These are phyloP conservation scores for Callopanchax toddi DNA, from an alignment of 2,113 vertebrate genomes.

Conservation along the genomic window DNA sequence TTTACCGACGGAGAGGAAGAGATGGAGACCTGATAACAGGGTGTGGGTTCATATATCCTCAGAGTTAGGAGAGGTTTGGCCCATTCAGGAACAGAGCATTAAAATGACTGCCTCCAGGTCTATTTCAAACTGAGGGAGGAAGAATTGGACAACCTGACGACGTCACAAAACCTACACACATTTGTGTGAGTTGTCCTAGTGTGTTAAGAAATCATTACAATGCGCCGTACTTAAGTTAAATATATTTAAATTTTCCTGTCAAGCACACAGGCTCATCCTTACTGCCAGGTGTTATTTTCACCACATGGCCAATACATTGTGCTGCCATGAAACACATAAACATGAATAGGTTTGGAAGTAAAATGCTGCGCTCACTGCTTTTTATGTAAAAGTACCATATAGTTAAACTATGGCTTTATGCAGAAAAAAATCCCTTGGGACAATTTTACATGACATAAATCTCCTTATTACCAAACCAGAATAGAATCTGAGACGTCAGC, in stretches of 20 bases:
- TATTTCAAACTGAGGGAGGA: not conserved
- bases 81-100: not conserved
- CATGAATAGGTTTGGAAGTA: not conserved
- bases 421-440: not conserved
- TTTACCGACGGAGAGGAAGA: not conserved
- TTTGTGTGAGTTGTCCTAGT: too few relatives aligned
- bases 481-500: not conserved
- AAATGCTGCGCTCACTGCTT: not conserved
- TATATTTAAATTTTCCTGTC: not conserved
- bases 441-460: not conserved
- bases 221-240: not conserved
- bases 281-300: too few relatives aligned
- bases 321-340: not conserved
- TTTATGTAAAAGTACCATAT: not conserved
- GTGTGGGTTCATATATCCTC: not conserved
- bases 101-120: not conserved
- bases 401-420: not conserved
- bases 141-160: not conserved
- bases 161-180: too few relatives aligned
- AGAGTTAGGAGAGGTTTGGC: not conserved
- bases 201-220: not conserved
- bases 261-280: not conserved
- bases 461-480: not conserved
- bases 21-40: not conserved
- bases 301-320: not conserved